A percentile compares a stretch with the other conserved stretches of the same genome.
Evolutionary conservation across 2,113 vertebrate genomes (phyloP).

Genomic region (Azemiops feae): DNA sequence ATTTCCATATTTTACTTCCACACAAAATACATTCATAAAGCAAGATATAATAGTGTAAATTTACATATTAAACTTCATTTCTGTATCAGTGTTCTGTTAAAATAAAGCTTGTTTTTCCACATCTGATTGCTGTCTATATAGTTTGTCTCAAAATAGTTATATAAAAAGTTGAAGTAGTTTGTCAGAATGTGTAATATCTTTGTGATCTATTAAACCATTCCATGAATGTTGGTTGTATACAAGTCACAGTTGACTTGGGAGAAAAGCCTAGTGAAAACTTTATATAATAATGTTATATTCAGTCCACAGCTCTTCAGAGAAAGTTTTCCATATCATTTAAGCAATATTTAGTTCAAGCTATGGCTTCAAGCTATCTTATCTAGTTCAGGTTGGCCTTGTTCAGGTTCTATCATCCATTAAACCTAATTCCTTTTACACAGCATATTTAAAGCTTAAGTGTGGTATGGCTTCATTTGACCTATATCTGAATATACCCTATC

Average conservation of each 20-base stretch:
- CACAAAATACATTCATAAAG: neutral
- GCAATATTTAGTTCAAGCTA: neutral
- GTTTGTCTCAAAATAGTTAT: neutral
- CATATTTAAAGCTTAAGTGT: neutral
- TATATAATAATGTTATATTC: neutral
- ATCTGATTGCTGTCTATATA: neutral
- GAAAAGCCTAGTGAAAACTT: neutral
- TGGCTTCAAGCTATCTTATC: neutral
- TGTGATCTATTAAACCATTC: neutral
- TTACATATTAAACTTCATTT: neutral
- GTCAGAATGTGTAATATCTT: neutral
- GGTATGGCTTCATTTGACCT: neutral
- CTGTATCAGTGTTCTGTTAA: neutral
- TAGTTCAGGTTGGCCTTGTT: neutral
- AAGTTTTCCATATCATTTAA: neutral
- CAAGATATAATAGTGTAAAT: neutral
- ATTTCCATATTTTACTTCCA: neutral
- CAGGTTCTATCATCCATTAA: neutral
- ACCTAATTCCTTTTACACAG: neutral
- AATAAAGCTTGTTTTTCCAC: neutral
- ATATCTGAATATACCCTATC: neutral
- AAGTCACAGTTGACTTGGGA: neutral
- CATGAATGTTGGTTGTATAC: neutral
- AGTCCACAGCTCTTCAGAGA: neutral
- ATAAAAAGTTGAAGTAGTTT: neutral